phyloP scores from a whole-genome alignment of 2,113 vertebrate species.

The Gobiocypris rarus region DNA sequence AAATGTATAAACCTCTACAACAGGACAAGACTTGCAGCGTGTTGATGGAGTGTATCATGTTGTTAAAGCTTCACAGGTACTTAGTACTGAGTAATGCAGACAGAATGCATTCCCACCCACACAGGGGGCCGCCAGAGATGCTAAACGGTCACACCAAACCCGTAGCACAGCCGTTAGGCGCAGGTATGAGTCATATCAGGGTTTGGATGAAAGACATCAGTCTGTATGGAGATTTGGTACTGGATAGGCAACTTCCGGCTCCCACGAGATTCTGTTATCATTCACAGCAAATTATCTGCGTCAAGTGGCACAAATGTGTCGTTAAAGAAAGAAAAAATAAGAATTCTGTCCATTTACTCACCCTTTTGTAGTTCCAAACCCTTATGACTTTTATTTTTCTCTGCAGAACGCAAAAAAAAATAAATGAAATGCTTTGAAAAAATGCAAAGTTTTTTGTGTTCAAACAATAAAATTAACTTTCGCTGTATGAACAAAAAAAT shows the following conservation, averaged over 20 bases:
- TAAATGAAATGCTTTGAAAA: too few species aligned
- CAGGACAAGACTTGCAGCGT: constrained; percentile 58
- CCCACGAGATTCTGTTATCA: neutral
- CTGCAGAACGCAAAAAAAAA: too few species aligned
- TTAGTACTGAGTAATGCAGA: constrained; percentile 56
- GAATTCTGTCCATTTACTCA: neutral
- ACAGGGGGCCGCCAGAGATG: constrained; percentile 36
- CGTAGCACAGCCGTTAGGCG: constrained; percentile 21
- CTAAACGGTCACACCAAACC: constrained; percentile 48
- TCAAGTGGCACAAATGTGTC: too few species aligned
- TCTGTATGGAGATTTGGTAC: neutral
- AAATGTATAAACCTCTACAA: constrained; percentile 37
- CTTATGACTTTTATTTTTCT: neutral
- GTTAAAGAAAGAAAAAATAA: neutral
- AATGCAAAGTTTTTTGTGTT: too few species aligned
- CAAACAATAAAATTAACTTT: too few species aligned
- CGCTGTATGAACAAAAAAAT: too few species aligned
- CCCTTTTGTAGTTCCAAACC: neutral
- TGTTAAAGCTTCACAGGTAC: constrained; percentile 54
- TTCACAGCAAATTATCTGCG: neutral
- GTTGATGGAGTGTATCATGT: constrained; percentile 41
- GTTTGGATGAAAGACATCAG: constrained; percentile 28
- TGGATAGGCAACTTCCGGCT: constrained; percentile 17
- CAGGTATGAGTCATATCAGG: constrained; percentile 45
- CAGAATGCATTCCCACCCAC: constrained; percentile 55